These are phyloP conservation scores for Chionoecetes opilio DNA, from an alignment of 1,140 invertebrate genomes.

Conservation along the genomic window DNA sequence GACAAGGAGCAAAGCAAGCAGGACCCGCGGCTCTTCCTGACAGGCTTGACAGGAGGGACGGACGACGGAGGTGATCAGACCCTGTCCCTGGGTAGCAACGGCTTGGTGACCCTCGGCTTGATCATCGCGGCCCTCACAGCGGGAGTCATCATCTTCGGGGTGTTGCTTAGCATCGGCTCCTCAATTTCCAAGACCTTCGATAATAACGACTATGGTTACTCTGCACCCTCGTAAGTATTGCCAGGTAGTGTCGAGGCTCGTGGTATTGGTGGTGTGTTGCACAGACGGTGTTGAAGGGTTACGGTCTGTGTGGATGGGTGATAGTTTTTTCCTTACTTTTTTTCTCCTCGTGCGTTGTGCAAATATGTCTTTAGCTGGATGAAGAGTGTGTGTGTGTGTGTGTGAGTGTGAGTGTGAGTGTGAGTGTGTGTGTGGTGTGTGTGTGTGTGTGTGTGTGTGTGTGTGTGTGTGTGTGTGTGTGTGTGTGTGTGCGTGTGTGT, in stretches of 20 bases:
- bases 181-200: background rate
- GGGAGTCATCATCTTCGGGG: constrained; percentile 1
- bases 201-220: background rate
- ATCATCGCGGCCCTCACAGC: background rate
- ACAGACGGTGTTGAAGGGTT: too few species aligned
- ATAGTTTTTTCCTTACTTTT: background rate
- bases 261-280: background rate
- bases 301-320: too few species aligned
- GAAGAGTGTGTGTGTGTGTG: too few species aligned
- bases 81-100: background rate
- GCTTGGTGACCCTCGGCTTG: background rate
- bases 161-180: constrained; percentile 23
- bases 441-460: too few species aligned
- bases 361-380: too few species aligned
- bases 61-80: background rate
- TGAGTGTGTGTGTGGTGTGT: too few species aligned
- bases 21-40: constrained; percentile 24
- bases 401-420: too few species aligned
- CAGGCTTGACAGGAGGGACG: background rate
- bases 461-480: too few species aligned
- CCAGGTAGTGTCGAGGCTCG: background rate
- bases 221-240: constrained; percentile 17
- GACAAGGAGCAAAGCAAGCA: background rate
- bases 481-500: too few species aligned
- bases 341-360: background rate